phyloP scores from a whole-genome alignment of 2,888 invertebrate species.

The Torymus texanus region DNA sequence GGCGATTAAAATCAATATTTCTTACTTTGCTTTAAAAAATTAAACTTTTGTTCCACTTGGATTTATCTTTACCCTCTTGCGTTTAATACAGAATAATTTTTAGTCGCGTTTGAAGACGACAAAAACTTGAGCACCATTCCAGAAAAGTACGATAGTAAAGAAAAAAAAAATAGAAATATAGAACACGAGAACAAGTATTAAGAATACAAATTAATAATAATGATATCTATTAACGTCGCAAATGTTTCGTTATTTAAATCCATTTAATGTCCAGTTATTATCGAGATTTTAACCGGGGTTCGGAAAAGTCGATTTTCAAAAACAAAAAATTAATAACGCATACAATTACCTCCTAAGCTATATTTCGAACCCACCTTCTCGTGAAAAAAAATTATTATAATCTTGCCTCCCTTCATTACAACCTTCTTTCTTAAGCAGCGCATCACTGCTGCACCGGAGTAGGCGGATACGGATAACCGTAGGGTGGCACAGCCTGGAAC shows the following conservation, averaged over 20 bases:
- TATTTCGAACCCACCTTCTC: slow-evolving; percentile 49
- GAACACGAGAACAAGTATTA: slow-evolving; percentile 55
- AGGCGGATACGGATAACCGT: slow-evolving; percentile 80
- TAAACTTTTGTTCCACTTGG: slow-evolving; percentile 25
- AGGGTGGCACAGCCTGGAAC: slow-evolving; percentile 82
- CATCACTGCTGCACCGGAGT: slow-evolving; percentile 86
- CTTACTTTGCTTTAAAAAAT: slow-evolving; percentile 29
- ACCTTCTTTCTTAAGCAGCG: slow-evolving; percentile 53
- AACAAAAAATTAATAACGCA: slow-evolving; percentile 19
- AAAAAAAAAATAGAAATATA: slow-evolving; percentile 56
- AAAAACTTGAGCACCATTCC: slow-evolving; percentile 64
- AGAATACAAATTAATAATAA: slow-evolving; percentile 59
- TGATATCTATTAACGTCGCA: slow-evolving; percentile 58
- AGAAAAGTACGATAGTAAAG: slow-evolving; percentile 65
- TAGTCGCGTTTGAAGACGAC: slow-evolving; percentile 38
- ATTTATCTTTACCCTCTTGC: slow-evolving; percentile 34
- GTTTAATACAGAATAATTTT: slow-evolving; percentile 44
- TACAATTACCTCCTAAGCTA: slow-evolving; percentile 31
- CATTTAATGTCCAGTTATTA: slow-evolving; percentile 33
- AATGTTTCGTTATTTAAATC: slow-evolving; percentile 39
- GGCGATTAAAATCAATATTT: slow-evolving; percentile 37
- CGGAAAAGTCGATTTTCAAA: slow-evolving; percentile 31
- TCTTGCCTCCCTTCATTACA: slow-evolving; percentile 17
- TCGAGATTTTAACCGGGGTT: slow-evolving; percentile 34
- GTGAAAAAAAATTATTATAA: slow-evolving; percentile 44